A percentile compares a stretch with the other conserved stretches of the same genome.
Conservation (phyloP, 2,888 invertebrate species). For the Lasioglossum lativentre region DNA sequence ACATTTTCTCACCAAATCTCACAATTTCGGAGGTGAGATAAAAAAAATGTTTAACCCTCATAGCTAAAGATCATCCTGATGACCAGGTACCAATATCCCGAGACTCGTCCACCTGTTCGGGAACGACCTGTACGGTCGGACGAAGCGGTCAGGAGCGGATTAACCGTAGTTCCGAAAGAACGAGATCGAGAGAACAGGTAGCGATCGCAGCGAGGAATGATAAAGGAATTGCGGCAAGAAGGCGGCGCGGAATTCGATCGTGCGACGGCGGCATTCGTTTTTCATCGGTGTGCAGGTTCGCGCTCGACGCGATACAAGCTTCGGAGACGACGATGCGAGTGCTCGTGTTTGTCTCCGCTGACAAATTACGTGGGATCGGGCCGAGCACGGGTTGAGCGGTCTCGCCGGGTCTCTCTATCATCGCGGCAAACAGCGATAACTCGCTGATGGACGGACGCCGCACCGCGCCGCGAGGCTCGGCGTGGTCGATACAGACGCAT, state of each 20-base stretch:
- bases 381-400: conserved; percentile 34
- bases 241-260: conserved; percentile 67
- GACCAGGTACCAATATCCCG: not conserved
- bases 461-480: conserved; percentile 19
- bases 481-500: conserved; percentile 42
- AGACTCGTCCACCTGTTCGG: not conserved
- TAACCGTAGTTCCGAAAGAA: not conserved
- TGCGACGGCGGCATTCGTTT: conserved; percentile 54
- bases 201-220: conserved; percentile 41
- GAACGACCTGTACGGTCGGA: not conserved
- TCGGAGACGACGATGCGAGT: conserved; percentile 23
- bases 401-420: conserved; percentile 45
- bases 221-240: conserved; percentile 65
- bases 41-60: no score
- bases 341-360: conserved; percentile 57
- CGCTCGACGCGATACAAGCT: conserved; percentile 31
- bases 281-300: conserved; percentile 43
- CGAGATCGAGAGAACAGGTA: not conserved
- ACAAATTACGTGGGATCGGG: conserved; percentile 67
- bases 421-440: conserved; percentile 67
- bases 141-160: not conserved
- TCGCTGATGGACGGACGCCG: conserved; percentile 65
- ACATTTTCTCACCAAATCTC: no score
- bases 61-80: no score
- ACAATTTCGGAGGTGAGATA: no score